Evolutionary conservation across 2,113 vertebrate genomes (phyloP).

Genomic region (Pseudorasbora parva): DNA sequence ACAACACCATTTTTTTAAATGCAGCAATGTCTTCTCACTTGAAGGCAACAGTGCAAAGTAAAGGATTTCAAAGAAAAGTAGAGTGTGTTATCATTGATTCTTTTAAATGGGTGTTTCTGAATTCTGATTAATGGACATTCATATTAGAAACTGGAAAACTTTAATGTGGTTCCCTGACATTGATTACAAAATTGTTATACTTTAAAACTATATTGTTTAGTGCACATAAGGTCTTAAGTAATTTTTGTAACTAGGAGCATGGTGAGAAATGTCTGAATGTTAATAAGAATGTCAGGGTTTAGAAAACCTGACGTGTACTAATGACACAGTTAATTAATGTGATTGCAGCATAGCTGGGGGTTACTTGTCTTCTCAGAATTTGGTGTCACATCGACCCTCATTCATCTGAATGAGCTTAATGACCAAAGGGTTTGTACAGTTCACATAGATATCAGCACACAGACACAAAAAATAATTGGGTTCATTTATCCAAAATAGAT

Average conservation of each 20-base stretch:
- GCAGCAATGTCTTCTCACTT: background rate
- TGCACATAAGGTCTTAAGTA: too few relatives aligned
- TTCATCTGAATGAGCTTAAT: background rate
- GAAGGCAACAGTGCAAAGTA: background rate
- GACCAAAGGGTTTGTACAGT: background rate
- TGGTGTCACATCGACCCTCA: background rate
- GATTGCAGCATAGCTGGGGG: background rate
- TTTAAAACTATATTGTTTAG: background rate
- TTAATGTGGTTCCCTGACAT: background rate
- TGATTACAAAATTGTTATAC: background rate
- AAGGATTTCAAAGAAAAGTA: background rate
- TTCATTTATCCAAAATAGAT: background rate
- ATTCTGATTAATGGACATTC: background rate
- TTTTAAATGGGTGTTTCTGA: background rate
- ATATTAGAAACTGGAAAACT: background rate
- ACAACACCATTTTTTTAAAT: background rate
- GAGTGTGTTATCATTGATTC: background rate
- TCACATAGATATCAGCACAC: background rate
- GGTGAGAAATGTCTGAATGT: background rate
- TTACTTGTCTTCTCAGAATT: too few relatives aligned
- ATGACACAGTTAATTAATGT: constrained; percentile 10
- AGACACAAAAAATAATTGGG: too few relatives aligned
- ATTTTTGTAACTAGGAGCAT: constrained; percentile 4
- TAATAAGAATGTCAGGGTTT: constrained; percentile 1
- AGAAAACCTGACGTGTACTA: background rate